Base-by-base conservation (phyloP, 2,113 vertebrate species). In the Ibidorhyncha struthersii region DNA sequence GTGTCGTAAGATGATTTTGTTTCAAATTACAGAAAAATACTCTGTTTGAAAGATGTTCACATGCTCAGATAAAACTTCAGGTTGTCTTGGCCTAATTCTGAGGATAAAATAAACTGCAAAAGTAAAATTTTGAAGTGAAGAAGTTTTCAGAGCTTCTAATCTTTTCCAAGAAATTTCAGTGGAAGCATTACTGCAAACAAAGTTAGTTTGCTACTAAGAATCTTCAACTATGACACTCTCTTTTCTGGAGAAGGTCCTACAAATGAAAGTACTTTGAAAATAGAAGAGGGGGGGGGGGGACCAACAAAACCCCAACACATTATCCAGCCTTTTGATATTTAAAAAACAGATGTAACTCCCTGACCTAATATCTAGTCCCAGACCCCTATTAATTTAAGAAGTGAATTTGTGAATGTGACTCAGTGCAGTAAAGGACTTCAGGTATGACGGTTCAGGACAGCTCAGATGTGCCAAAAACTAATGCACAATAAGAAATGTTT, bases 281-380 rank as follows among this genome's bases (percentile, higher is more conserved):
- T 26, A 79, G 38, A 67, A 55, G 9, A n/a, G 4, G 4, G 7
- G 12, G n/a, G 17, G 36, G 34, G 26, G 17, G 38, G 27, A 45
- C 4, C 10, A 65, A 86, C 43, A 62, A 62, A 19, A 0, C 1
- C 12, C 19, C 17, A 77, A 45, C 3, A 25, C 7, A 2, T 73
- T 61, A 34, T 52, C 26, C 19, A 63, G 4, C 9, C 34, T 84
- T 84, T 63, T 84, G 45, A 19, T 66, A n/a, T 52, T 67, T 67
- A 47, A 84, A 69, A 72, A n/a, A 0, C 12, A 71, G n/a, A 27
- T 58, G 4, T 29, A 74, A 86, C 23, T 88, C 32, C 6, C 38
- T 71, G 55, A 61, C 53, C 16, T 43, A 23, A 73, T 90, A 90
- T 69, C 61, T 56, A 66, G 58, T 47, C 43, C 14, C 41, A 45